Base-by-base conservation (phyloP, 2,888 invertebrate species). In the Ectemnius lituratus region DNA sequence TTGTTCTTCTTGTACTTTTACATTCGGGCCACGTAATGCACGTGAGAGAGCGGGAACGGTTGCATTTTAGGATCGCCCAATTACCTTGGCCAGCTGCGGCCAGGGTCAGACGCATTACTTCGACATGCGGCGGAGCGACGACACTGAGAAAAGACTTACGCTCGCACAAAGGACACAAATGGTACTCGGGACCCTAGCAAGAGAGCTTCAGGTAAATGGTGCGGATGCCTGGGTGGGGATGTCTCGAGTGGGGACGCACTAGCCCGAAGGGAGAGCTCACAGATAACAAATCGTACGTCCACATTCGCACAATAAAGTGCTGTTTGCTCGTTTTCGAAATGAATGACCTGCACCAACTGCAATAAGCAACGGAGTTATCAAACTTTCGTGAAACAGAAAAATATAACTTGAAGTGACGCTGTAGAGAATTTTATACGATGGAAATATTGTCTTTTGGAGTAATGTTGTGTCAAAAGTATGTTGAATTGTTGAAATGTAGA, bases 51-150 rank as follows among this genome's bases (percentile, higher is more conserved):
- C 79, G 80, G 37, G 79, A 73, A 77, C 76, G 78, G 84, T 79
- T 85, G 85, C 86, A 86, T 87, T 37, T 37, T 85, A 87, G 80
- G 66, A 82, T 81, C 83, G 83, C 82, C 84, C 83, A 83, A 85
- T 85, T 86, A 84, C 82, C n/a, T 16, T 70, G 73, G 61, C 64
- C 65, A 67, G 64, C 63, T 75, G 75, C 61, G 76, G 58, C 76
- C 70, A 59, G 69, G 62, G 60, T 63, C 72, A 71, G 71, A 61
- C 72, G 65, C 77, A 67, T 79, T 74, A 77, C 62, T 64, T 65
- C 64, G 66, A 66, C 63, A 60, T 52, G 52, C 37, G n/a, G 11
- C 20, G 16, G 20, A 58, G 8, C 37, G 37, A 37, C 37, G 8
- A 37, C 37, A 37, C 37, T 37, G 8, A 27, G 20, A 58, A 58